Evolutionary conservation across 1,140 invertebrate species (phyloP).

Genomic region (Centruroides vittatus): DNA sequence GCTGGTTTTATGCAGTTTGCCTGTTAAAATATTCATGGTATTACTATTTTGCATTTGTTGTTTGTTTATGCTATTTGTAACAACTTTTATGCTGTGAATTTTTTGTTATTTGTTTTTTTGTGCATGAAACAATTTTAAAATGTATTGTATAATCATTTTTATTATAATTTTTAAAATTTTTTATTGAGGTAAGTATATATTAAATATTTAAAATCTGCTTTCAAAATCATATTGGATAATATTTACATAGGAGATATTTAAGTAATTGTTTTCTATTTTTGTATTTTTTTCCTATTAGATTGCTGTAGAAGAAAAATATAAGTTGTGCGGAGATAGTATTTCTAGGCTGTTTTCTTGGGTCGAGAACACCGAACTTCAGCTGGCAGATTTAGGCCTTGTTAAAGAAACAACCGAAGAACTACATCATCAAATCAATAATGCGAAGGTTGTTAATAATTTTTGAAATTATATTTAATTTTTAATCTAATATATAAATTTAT

Average conservation of each 20-base stretch:
- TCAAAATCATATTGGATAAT: not conserved
- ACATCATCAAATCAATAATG: conserved; percentile 66
- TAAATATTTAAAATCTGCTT: not conserved
- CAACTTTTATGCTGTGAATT: no score
- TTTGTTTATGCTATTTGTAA: no score
- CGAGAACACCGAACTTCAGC: conserved; percentile 62
- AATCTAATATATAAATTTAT: not conserved
- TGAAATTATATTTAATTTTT: not conserved
- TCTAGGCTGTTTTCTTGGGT: conserved; percentile 78
- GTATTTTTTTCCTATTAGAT: conserved; percentile 42
- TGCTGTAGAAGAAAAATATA: conserved; percentile 88
- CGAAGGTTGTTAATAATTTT: conserved; percentile 45
- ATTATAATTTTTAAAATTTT: no score
- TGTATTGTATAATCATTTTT: no score
- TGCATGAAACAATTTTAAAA: no score
- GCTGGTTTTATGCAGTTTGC: no score
- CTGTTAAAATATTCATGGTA: no score
- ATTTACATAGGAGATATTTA: not conserved
- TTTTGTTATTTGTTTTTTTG: no score
- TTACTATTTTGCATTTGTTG: no score
- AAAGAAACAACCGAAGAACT: conserved; percentile 77
- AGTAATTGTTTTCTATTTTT: not conserved
- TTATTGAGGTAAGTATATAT: no score
- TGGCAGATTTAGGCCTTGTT: conserved; percentile 74
- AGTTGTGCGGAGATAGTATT: conserved; percentile 67